These are phyloP conservation scores for Sinelater perroti DNA, from an alignment of 2,888 invertebrate species.

Conservation along the genomic window DNA sequence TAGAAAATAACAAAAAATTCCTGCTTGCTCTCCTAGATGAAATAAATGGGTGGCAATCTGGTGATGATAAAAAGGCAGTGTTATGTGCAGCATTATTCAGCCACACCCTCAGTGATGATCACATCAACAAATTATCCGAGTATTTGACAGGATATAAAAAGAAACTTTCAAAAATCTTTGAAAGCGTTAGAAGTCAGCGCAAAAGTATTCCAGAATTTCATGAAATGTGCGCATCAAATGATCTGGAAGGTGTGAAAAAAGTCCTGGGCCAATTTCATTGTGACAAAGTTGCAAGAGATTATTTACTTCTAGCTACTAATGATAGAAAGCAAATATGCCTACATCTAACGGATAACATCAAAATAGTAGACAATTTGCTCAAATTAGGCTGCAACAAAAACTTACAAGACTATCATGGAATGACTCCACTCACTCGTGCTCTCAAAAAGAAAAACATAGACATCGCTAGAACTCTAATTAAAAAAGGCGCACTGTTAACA, in stretches of 20 bases:
- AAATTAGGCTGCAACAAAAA: constrained; percentile 12
- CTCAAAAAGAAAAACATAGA: constrained; percentile 14
- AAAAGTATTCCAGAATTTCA: constrained; percentile 2
- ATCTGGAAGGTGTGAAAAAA: background rate
- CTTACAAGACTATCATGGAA: constrained; percentile 25
- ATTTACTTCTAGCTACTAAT: constrained; percentile 22
- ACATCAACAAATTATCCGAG: constrained; percentile 1
- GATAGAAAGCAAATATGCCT: constrained; percentile 24
- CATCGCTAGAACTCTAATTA: constrained; percentile 16
- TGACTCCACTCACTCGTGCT: constrained; percentile 30
- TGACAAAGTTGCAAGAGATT: constrained; percentile 12
- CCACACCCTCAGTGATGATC: background rate
- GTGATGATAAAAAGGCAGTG: constrained; percentile 2
- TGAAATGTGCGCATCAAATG: constrained; percentile 12
- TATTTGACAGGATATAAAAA: too few species aligned
- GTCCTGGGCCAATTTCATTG: constrained; percentile 4
- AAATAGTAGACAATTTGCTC: constrained; percentile 16
- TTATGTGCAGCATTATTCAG: constrained; percentile 20
- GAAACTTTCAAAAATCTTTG: background rate
- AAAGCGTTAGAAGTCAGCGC: background rate
- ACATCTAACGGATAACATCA: constrained; percentile 17
- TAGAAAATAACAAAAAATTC: background rate
- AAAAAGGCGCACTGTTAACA: constrained; percentile 7
- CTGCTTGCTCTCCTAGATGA: constrained; percentile 11
- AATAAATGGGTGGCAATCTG: background rate